Base-by-base conservation (phyloP, 2,888 invertebrate genomes). In the Cloeon dipterum region DNA sequence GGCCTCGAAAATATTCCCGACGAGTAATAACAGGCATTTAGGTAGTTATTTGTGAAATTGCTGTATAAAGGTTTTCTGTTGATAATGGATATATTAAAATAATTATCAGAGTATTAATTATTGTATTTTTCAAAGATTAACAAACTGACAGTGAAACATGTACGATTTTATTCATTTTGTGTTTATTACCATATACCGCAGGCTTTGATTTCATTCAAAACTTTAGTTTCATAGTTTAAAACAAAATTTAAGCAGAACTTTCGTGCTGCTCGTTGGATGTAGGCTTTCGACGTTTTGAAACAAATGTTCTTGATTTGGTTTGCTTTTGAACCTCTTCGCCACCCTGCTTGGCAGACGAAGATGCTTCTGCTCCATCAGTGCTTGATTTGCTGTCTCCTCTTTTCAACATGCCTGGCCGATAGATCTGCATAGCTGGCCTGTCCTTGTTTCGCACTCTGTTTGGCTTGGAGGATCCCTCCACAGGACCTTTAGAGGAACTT, bases 401-500 rank as follows among this genome's bases (percentile, higher is more conserved):
- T 20, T 38, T 38, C 25, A 33, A 33, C 77, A 78, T 85, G 17
- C 83, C 83, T 0, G 89, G 89, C 46, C 86, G 74, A 56, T 89
- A 89, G 45, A 89, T 79, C 41, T 79, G 79, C 52, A 86, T 71
- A 32, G 85, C 77, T 18, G 89, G 89, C 29, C 88, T 75, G 59
- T 88, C 86, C 75, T 17, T 37, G 16, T 20, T 38, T 7, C 20
- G 13, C 13, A 29, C 14, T 29, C 29, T 29, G 13, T 16, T 29
- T 14, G 29, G 29, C 16, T 29, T 29, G 29, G 13, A 5, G 7
- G 8, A 29, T 7, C 29, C n/a, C 14, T 29, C 14, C 8, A 5
- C 29, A 29, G 16, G n/a, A 23, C n/a, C 16, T 29, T 29, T 7
- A 13, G n/a, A 14, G 16, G n/a, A 7, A 7, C n/a, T n/a, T 7